Evolutionary conservation across 2,113 vertebrate species (phyloP), one percentile per base, ranked within the genome.

Genomic region (Hippopotamus amphibius): DNA sequence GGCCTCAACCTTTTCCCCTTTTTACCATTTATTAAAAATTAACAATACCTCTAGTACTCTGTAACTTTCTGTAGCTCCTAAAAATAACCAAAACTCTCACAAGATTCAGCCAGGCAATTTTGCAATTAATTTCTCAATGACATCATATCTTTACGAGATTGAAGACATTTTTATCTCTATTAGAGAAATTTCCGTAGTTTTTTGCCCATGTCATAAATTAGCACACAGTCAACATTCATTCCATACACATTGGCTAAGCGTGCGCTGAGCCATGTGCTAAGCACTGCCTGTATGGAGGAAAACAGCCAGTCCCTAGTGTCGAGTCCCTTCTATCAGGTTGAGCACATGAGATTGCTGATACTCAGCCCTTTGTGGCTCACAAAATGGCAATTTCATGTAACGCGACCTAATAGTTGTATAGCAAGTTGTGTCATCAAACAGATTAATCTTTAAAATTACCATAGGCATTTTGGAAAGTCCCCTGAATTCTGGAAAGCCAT

Each of bases 401-500:
- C 30, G 88, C 63, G 68, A 30, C 7, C 59, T 30, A 69, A 81
- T 19, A 24, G 30, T n/a, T 96, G 76, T 55, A 77, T 0, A 95
- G 41, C 8, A 83, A 94, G 65, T 37, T 69, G 37, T 88, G 50
- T 81, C 85, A 94, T 84, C 46, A 46, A 88, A 79, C 21, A 80
- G 17, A 26, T 8, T 55, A 84, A 93, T 81, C 69, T 28, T 93
- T 92, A 91, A 79, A 88, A 83, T 93, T 57, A 69, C 19, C 89
- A 96, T 28, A 15, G 16, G 8, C 69, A 83, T 90, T 94, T 92
- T 80, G 63, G 69, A 92, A 93, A 87, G 50, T 92, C 61, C 33
- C 74, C 94, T 85, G 85, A 76, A 93, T 87, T 97, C 80, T 95
- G 59, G 48, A 92, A 88, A 74, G 48, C 71, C 48, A 81, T 50